Conservation (phyloP, 2,113 vertebrate species). For the Abramis brama region DNA sequence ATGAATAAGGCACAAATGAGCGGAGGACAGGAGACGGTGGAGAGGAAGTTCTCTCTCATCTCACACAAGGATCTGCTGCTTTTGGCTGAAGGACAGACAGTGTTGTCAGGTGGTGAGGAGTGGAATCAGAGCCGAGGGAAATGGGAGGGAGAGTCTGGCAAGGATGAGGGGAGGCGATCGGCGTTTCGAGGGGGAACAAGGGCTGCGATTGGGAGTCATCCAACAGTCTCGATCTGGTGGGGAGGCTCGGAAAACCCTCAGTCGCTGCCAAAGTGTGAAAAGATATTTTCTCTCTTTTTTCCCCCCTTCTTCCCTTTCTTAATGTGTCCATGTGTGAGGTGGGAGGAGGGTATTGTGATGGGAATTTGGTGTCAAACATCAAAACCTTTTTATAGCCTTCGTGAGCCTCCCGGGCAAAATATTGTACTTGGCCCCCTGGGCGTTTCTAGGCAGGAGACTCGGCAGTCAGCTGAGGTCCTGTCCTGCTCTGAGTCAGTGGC, state of each 20-base stretch:
- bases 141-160: constrained; percentile 76
- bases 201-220: constrained; percentile 84
- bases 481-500: constrained; percentile 79
- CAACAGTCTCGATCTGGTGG: constrained; percentile 78
- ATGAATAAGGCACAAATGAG: constrained; percentile 58
- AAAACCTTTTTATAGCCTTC: constrained; percentile 87
- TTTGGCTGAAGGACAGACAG: constrained; percentile 80
- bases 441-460: constrained; percentile 71
- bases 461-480: constrained; percentile 46
- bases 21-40: constrained; percentile 20
- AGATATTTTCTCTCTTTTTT: constrained; percentile 13
- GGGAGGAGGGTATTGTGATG: constrained; percentile 65
- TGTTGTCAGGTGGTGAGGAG: constrained; percentile 76
- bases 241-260: constrained; percentile 74
- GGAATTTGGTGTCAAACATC: constrained; percentile 83
- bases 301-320: constrained; percentile 18
- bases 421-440: constrained; percentile 82
- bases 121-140: constrained; percentile 72
- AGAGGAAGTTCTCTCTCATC: constrained; percentile 62
- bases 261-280: constrained; percentile 70
- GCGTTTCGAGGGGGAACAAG: constrained; percentile 66
- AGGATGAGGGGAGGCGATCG: constrained; percentile 77
- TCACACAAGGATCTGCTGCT: constrained; percentile 64
- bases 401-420: constrained; percentile 85
- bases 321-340: constrained; percentile 46